Base-by-base conservation (phyloP, 2,888 invertebrate species). In the Exocentrus adspersus region DNA sequence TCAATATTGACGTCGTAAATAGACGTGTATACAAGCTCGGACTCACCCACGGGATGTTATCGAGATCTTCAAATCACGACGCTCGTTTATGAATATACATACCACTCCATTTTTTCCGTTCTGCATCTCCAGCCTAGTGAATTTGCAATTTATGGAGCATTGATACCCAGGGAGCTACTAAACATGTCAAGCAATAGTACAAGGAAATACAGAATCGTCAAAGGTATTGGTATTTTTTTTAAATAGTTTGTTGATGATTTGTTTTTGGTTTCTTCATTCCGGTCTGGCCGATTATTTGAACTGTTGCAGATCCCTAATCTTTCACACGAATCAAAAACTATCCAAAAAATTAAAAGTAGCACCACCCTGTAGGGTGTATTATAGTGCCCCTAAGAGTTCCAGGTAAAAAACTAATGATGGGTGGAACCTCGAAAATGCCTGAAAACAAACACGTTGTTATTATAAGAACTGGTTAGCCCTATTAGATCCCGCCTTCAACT, bases 51-150 rank as follows among this genome's bases (percentile, higher is more conserved):
- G 52, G 60, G 52, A 58, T 59, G 56, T 65, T 68, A 68, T 68
- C 68, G 60, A 62, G 68, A 68, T 68, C 51, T 32, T 61, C 58
- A 59, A 65, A 68, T 65, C 68, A 68, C 68, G 68, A 68, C 57
- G 58, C 61, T 59, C 65, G 59, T 61, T 68, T 68, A 68, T 68
- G 68, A 68, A 68, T 68, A 67, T 67, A 65, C 63, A 65, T 63
- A 65, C 65, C 64, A 62, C 61, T 67, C 64, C 46, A 62, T 65
- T 68, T 68, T 68, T 68, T 63, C 41, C 58, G 37, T 20, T 53
- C 51, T 30, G 24, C 60, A 45, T 52, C 48, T 60, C 21, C 58
- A 42, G 51, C 42, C 65, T 60, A 54, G 59, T 48, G 62, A 62
- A 61, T 64, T 28, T 24, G 61, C 50, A 52, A 63, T 64, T 67